phyloP scores from a whole-genome alignment of 2,888 invertebrate species.

The Polymixis lichenea region DNA sequence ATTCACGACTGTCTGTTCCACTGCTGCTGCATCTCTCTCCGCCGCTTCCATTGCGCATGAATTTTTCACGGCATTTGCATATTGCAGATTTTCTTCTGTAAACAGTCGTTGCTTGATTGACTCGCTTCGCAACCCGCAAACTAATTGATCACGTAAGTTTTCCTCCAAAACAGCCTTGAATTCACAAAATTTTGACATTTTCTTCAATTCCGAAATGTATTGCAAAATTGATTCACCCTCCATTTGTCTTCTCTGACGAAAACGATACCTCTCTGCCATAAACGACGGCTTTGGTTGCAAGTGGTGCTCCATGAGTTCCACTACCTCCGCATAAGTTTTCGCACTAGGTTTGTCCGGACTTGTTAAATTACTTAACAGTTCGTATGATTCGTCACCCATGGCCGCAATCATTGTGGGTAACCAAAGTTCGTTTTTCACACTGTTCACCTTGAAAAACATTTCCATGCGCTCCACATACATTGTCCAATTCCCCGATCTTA shows the following conservation, averaged over 20 bases:
- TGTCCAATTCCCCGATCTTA: not conserved
- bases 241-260: not conserved
- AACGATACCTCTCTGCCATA: slow-evolving; percentile 8
- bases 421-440: not conserved
- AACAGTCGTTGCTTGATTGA: not conserved
- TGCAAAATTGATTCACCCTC: not conserved
- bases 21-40: slow-evolving; percentile 9
- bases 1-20: not conserved
- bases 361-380: not conserved
- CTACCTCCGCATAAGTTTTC: not conserved
- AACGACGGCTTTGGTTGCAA: slow-evolving; percentile 9
- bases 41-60: slow-evolving; percentile 5
- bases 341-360: not conserved
- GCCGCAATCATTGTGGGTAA: not conserved
- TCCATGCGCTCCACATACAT: too few relatives aligned
- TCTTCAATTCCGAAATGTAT: not conserved
- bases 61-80: not conserved
- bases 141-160: not conserved
- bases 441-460: not conserved
- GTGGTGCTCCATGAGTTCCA: not conserved
- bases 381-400: not conserved
- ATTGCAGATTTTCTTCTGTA: not conserved
- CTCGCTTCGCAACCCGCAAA: not conserved
- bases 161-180: not conserved
- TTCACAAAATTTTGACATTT: not conserved